Evolutionary conservation across 1,140 invertebrate species (phyloP).

Genomic region (Aphidius ervi): DNA sequence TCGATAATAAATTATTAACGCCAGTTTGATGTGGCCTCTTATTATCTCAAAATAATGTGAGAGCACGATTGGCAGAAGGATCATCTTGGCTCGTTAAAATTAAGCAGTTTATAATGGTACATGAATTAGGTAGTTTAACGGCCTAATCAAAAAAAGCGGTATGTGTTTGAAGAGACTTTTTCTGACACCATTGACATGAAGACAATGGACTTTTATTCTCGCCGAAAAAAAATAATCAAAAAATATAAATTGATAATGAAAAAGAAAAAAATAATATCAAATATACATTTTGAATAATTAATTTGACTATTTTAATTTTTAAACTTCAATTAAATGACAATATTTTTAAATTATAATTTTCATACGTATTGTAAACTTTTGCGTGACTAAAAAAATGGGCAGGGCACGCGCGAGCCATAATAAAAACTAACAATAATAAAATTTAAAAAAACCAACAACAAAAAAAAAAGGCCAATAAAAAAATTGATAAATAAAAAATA

Average conservation of each 20-base stretch:
- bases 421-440: background rate
- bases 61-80: background rate
- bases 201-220: slow-evolving; percentile 27
- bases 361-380: too few relatives aligned
- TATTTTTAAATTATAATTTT: too few relatives aligned
- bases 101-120: slow-evolving; percentile 22
- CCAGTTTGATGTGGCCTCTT: too few relatives aligned
- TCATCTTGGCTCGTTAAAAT: slow-evolving; percentile 36
- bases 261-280: background rate
- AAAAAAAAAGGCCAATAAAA: slow-evolving; percentile 19
- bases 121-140: slow-evolving; percentile 36
- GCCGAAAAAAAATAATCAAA: slow-evolving; percentile 18
- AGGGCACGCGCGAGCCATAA: slow-evolving; percentile 3
- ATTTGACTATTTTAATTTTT: too few relatives aligned
- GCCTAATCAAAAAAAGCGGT: slow-evolving; percentile 35
- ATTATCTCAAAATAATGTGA: slow-evolving; percentile 10
- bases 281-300: too few relatives aligned
- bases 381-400: slow-evolving; percentile 1
- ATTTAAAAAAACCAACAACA: slow-evolving; percentile 22
- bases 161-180: background rate
- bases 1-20: too few relatives aligned
- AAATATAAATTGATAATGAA: background rate
- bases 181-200: slow-evolving; percentile 3
- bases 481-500: slow-evolving; percentile 21
- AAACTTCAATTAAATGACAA: too few relatives aligned